Evolutionary conservation across 2,888 invertebrate genomes (phyloP), one percentile per base, ranked within the genome.

Genomic region (Dasypolia templi): DNA sequence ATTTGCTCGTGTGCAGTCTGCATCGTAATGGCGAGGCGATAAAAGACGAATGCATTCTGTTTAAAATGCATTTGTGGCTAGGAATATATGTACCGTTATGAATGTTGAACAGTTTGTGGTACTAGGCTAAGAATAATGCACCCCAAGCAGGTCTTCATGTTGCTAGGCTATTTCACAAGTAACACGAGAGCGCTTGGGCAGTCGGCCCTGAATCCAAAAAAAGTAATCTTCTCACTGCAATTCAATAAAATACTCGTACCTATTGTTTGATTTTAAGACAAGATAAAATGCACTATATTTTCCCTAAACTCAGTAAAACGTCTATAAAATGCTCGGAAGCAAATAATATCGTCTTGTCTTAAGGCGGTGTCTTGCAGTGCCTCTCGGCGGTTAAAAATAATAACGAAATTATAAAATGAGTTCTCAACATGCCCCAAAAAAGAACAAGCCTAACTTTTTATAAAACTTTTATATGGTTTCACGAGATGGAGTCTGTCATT

Each of bases 11-110:
- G 71, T 72, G 81, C 65, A 72, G 75, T 75, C 81, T 84, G 84
- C 84, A 67, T 84, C 56, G 67, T 81, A 81, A 84, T 75, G 53
- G 64, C 22, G 22, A 67, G 73, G 81, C 82, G 83, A 84, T 88
- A 88, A 86, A 89, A 87, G 86, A 79, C 86, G 84, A 84, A 79
- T 87, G 80, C 73, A 65, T 81, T 76, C 56, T 46, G 46, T 26
- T 61, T 73, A 56, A 71, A 81, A 62, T 82, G 82, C 70, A 70
- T n/a, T n/a, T 75, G 71, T 39, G 61, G 59, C 26, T 64, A 49
- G 66, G 29, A 63, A 65, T 76, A 66, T 75, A 70, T 35, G 62
- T 67, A 73, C 82, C 58, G 82, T 82, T 82, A 51, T 73, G 69
- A 71, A 66, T 84, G 67, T 71, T 72, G 64, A 81, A 46, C 55